A percentile compares a stretch with the other conserved stretches of the same genome.
Evolutionary conservation across 2,888 invertebrate species (phyloP).

Genomic region (Drosophila koepferae): DNA sequence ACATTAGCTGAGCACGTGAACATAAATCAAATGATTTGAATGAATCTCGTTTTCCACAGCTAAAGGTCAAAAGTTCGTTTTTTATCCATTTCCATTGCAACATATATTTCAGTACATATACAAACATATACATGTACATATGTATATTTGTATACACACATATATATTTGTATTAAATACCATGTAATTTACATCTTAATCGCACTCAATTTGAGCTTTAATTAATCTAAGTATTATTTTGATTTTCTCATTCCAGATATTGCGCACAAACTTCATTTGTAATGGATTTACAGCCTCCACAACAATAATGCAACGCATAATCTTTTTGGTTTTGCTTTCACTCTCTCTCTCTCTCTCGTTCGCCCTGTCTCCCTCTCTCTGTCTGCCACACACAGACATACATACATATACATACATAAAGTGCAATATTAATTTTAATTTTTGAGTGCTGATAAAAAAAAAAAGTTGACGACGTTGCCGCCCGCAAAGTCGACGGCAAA

Average conservation of each 20-base stretch:
- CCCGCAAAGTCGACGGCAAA: constrained; percentile 52
- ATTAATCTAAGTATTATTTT: constrained; percentile 29
- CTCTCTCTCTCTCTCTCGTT: neutral
- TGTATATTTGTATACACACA: neutral
- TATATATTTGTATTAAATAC: neutral
- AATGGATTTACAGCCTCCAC: constrained; percentile 27
- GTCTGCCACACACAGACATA: constrained; percentile 8
- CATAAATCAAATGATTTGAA: constrained; percentile 9
- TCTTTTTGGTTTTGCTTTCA: constrained; percentile 16
- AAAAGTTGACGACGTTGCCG: constrained; percentile 55
- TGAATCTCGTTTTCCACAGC: neutral
- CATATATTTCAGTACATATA: neutral
- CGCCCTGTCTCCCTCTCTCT: neutral
- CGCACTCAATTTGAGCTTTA: constrained; percentile 12
- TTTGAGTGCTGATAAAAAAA: constrained; percentile 50
- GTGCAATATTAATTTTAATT: constrained; percentile 56
- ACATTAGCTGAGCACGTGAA: neutral
- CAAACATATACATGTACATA: neutral
- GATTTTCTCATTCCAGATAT: constrained; percentile 51
- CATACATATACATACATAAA: constrained; percentile 16
- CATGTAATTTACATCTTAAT: neutral
- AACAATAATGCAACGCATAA: constrained; percentile 21
- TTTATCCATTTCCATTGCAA: neutral
- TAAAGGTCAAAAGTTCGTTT: neutral
- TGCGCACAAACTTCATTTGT: constrained; percentile 37